phyloP scores from a whole-genome alignment of 2,888 invertebrate species.

The Zonitis immaculata region DNA sequence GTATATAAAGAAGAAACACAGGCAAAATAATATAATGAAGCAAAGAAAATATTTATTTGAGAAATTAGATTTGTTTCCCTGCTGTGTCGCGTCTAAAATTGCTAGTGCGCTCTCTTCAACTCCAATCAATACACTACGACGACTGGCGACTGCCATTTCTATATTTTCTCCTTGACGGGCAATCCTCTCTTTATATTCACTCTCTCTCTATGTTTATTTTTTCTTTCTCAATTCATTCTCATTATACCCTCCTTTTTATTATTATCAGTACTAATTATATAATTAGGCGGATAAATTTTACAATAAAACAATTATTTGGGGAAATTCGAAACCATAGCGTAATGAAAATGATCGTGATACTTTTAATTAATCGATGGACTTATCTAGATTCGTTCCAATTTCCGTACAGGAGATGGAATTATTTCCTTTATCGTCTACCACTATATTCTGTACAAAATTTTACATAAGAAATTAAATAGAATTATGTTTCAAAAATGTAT shows the following conservation, averaged over 20 bases:
- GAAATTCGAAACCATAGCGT: too few relatives aligned
- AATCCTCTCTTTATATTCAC: too few relatives aligned
- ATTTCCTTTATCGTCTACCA: slow-evolving; percentile 13
- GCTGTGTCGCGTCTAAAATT: slow-evolving; percentile 43
- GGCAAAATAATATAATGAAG: slow-evolving; percentile 50
- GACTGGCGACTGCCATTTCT: slow-evolving; percentile 41
- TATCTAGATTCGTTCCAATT: slow-evolving; percentile 11
- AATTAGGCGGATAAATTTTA: too few relatives aligned
- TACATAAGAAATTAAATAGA: too few relatives aligned
- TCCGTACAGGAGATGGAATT: slow-evolving; percentile 23
- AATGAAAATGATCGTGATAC: slow-evolving; percentile 19
- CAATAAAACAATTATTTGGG: too few relatives aligned
- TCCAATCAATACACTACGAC: slow-evolving; percentile 44
- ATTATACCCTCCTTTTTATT: neutral
- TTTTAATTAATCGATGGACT: slow-evolving; percentile 20
- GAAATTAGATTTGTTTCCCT: slow-evolving; percentile 51
- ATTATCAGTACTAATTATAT: too few relatives aligned
- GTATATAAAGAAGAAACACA: slow-evolving; percentile 41
- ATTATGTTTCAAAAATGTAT: too few relatives aligned
- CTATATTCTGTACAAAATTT: neutral
- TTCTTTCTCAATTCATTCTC: neutral
- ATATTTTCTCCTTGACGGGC: slow-evolving; percentile 31
- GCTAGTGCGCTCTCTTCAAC: slow-evolving; percentile 31
- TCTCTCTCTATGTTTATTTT: slow-evolving; percentile 32
- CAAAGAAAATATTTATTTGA: slow-evolving; percentile 51